These are phyloP conservation scores for Anorthoa munda DNA, from an alignment of 2,888 invertebrate species.

Conservation along the genomic window DNA sequence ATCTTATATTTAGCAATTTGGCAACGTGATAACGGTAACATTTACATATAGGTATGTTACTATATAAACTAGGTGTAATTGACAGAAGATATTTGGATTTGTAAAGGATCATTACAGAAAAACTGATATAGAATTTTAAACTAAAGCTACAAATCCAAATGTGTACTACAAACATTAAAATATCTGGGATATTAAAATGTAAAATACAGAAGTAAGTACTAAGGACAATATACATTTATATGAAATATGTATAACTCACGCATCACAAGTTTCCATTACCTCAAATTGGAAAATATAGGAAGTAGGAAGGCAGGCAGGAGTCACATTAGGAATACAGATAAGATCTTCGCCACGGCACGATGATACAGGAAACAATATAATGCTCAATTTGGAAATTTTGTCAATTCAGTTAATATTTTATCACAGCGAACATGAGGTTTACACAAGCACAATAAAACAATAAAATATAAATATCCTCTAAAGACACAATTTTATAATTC, in stretches of 20 bases:
- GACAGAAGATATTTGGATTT: constrained; percentile 83
- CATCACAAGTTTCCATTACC: constrained; percentile 39
- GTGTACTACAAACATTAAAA: constrained; percentile 36
- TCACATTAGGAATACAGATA: constrained; percentile 59
- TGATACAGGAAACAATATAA: constrained; percentile 39
- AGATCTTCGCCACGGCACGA: constrained; percentile 25
- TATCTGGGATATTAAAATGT: constrained; percentile 38
- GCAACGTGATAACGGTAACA: constrained; percentile 88
- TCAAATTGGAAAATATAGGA: constrained; percentile 46
- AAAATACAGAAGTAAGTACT: constrained; percentile 26
- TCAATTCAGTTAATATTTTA: constrained; percentile 73
- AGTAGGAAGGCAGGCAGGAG: constrained; percentile 56
- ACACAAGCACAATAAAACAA: constrained; percentile 77
- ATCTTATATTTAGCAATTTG: constrained; percentile 87
- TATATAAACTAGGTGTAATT: constrained; percentile 83
- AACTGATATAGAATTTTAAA: constrained; percentile 14
- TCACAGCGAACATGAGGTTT: constrained; percentile 85
- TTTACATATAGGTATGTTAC: constrained; percentile 78
- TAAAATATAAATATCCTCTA: constrained; percentile 72
- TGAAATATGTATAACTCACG: constrained; percentile 40
- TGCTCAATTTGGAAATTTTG: constrained; percentile 64
- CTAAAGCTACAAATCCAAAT: constrained; percentile 61
- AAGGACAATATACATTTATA: constrained; percentile 50
- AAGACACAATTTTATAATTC: constrained; percentile 78
- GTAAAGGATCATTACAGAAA: constrained; percentile 31